Conservation (phyloP, 1,140 invertebrate genomes). For the Leguminivora glycinivorella region DNA sequence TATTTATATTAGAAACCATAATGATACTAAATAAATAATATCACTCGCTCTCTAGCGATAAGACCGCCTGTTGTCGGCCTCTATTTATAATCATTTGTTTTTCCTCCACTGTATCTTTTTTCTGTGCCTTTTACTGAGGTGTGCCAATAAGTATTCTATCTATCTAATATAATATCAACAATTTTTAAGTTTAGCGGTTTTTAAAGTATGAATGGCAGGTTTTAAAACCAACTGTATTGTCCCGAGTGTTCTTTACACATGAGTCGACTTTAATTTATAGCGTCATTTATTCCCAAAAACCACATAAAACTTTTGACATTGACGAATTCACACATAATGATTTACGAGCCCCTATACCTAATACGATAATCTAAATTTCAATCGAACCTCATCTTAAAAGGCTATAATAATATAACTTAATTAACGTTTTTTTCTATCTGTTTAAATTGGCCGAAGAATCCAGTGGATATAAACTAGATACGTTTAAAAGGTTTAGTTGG, state of each 20-base stretch:
- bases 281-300: neutral
- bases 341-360: neutral
- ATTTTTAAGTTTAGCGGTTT: too few relatives aligned
- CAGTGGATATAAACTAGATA: slow-evolving; percentile 58
- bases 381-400: slow-evolving; percentile 16
- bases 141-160: too few relatives aligned
- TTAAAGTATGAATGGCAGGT: too few relatives aligned
- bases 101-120: too few relatives aligned
- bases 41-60: too few relatives aligned
- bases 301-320: slow-evolving; percentile 22
- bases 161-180: too few relatives aligned
- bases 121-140: too few relatives aligned
- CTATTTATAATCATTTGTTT: too few relatives aligned
- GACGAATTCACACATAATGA: slow-evolving; percentile 23
- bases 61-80: too few relatives aligned
- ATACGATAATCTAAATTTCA: neutral
- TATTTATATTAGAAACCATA: too few relatives aligned
- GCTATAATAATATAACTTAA: slow-evolving; percentile 20
- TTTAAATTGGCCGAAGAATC: slow-evolving; percentile 36
- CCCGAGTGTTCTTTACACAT: neutral
- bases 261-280: neutral
- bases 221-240: neutral
- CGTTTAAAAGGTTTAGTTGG: slow-evolving; percentile 48
- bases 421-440: slow-evolving; percentile 19
- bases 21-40: too few relatives aligned